These are phyloP conservation scores for Eledona agricola DNA, from an alignment of 2,888 invertebrate species.

Conservation along the genomic window DNA sequence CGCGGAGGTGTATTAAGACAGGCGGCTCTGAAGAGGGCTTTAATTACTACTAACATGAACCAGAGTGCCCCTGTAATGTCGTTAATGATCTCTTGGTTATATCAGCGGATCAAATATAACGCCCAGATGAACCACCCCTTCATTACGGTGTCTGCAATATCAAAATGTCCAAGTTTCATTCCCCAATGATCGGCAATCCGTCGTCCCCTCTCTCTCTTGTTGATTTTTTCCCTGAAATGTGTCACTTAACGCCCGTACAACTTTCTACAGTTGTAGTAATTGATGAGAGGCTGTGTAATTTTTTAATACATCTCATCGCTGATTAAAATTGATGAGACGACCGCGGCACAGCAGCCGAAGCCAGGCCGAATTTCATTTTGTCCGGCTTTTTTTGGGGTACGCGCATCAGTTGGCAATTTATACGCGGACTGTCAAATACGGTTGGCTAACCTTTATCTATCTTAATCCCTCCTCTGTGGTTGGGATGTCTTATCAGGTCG, in stretches of 20 bases:
- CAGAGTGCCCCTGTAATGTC: slow-evolving; percentile 35
- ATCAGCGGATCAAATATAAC: slow-evolving; percentile 40
- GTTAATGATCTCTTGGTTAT: slow-evolving; percentile 43
- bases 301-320: slow-evolving; percentile 24
- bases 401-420: slow-evolving; percentile 54
- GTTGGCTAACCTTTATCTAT: slow-evolving; percentile 58
- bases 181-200: slow-evolving; percentile 26
- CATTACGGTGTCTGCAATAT: slow-evolving; percentile 15
- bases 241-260: slow-evolving; percentile 14
- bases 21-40: slow-evolving; percentile 16
- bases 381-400: slow-evolving; percentile 16
- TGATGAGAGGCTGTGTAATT: slow-evolving; percentile 23
- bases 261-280: slow-evolving; percentile 26
- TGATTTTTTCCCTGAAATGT: slow-evolving; percentile 15
- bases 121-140: slow-evolving; percentile 15
- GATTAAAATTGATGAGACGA: slow-evolving; percentile 32
- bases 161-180: slow-evolving; percentile 8
- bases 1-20: slow-evolving; percentile 8
- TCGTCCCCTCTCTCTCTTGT: slow-evolving; percentile 8
- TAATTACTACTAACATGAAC: slow-evolving; percentile 33
- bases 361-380: slow-evolving; percentile 19
- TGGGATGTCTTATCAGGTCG: slow-evolving; percentile 54
- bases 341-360: neutral
- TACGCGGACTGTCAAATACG: slow-evolving; percentile 57
- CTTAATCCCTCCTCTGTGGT: slow-evolving; percentile 58